phyloP scores from a whole-genome alignment of 2,113 vertebrate species.

The Oceanodroma tethys region DNA sequence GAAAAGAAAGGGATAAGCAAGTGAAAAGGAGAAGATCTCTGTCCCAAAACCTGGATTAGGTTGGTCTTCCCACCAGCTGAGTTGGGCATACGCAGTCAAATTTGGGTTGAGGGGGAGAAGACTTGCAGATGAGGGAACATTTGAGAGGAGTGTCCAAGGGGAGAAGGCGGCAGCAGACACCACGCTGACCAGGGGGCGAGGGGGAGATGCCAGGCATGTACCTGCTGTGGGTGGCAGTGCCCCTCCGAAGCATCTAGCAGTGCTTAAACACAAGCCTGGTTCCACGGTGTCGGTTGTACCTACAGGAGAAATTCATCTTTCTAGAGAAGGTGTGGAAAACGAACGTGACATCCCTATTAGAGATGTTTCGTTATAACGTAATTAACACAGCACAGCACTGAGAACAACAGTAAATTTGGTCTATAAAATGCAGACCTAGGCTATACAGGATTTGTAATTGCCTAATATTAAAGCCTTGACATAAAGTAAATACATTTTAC shows the following conservation, averaged over 20 bases:
- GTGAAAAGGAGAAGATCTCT: not conserved
- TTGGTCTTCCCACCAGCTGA: rapidly evolving
- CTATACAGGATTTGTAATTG: not conserved
- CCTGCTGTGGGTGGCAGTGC: not conserved
- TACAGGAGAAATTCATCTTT: not conserved
- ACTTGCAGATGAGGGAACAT: not conserved
- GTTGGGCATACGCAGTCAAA: not conserved
- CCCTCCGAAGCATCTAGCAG: not conserved
- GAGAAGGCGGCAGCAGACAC: not conserved
- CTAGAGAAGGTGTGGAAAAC: not conserved
- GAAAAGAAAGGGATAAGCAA: not conserved
- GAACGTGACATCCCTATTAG: not conserved
- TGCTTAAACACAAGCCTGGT: not conserved
- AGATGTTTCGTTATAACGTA: not conserved
- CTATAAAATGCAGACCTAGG: not conserved
- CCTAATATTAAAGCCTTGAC: not conserved
- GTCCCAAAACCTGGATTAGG: not conserved
- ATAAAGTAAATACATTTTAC: not conserved
- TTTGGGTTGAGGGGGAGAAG: not conserved
- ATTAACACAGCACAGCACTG: not conserved
- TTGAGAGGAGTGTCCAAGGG: not conserved
- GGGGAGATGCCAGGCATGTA: too few species aligned
- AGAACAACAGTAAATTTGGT: not conserved
- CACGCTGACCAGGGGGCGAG: not conserved
- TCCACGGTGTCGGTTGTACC: not conserved